Evolutionary conservation across 2,888 invertebrate species (phyloP), one percentile per base, ranked within the genome.

Genomic region (Rhogogaster chlorosoma): DNA sequence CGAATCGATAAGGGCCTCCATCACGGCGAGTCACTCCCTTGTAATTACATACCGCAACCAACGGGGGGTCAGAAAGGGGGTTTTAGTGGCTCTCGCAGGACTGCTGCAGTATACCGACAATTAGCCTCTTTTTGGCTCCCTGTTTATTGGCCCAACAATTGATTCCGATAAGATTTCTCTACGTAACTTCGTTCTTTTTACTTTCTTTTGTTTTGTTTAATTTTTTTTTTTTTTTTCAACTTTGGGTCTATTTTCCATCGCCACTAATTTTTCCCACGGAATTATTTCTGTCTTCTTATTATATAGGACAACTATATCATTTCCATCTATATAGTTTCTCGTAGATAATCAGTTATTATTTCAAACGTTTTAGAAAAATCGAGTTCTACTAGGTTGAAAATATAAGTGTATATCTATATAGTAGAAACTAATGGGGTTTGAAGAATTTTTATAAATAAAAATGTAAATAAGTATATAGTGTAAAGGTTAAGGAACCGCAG

Each of bases 31-130:
- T 92, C 92, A 92, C 90, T 91, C 91, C 89, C 90, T 92, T 91
- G 92, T 92, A 92, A 92, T 92, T 92, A 92, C 90, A 89, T 89
- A 92, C 90, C 91, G 91, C 92, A 89, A 88, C 89, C 91, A 90
- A 90, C 89, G 90, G 92, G 90, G 91, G 91, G 90, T 87, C 78
- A 85, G 86, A 84, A 84, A 53, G 84, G 85, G 85, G 73, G 49
- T 84, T 61, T 53, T 49, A 64, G 84, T 85, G 84, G 67, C 78
- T 85, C 85, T 87, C 84, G 78, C 82, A 70, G 78, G 71, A 83
- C 75, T 85, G 84, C 73, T 83, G 83, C 85, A 82, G 64, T 87
- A 87, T 90, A 89, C 89, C 89, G 88, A 90, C 91, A 89, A 91
- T 91, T 91, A 91, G 90, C 90, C 88, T 80, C 89, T 91, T 91